Base-by-base conservation (phyloP, 2,888 invertebrate species). In the Pedicia rivosa region DNA sequence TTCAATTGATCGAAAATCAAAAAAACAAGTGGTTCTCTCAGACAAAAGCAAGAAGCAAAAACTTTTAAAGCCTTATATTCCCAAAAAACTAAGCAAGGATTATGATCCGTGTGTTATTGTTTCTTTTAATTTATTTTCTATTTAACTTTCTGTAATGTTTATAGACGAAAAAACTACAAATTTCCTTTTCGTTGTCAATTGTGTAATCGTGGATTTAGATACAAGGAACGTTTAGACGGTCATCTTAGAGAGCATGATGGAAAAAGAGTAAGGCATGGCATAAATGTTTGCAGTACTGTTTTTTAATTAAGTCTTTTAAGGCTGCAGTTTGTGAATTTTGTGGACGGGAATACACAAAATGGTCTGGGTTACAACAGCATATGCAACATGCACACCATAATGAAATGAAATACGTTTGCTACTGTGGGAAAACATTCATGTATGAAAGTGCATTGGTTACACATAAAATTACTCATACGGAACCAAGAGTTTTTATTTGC, bases 281-380 rank as follows among this genome's bases (percentile, higher is more conserved):
- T n/a, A n/a, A n/a, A n/a, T n/a, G n/a, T n/a, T n/a, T n/a, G n/a
- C n/a, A 25, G 4, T 25, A 25, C 8, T 22, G 8, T 22, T 22
- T 22, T 22, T 22, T 25, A n/a, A 8, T 25, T 6, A 8, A 10
- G n/a, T 25, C 4, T 25, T 10, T 6, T 10, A 8, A 16, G n/a
- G 35, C 35, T 9, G 35, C 35, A 7, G 19, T 35, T 13, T 35
- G 35, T 35, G 35, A 35, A 26, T 17, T 35, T 22, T 27, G 35
- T 17, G 8, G 7, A 12, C n/a, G 35, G 3, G 35, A 27, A 10
- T 35, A 27, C 26, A 16, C 35, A n/a, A 26, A 17, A 8, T 35
- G 35, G 35, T 27, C 35, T 3, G 17, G 25, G 8, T 12, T 35
- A 3, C 35, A 17, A 26, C 25, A 35, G 12, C 35, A 35, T 12